phyloP scores from a whole-genome alignment of 2,888 invertebrate genomes.

The Athalia rosae region DNA sequence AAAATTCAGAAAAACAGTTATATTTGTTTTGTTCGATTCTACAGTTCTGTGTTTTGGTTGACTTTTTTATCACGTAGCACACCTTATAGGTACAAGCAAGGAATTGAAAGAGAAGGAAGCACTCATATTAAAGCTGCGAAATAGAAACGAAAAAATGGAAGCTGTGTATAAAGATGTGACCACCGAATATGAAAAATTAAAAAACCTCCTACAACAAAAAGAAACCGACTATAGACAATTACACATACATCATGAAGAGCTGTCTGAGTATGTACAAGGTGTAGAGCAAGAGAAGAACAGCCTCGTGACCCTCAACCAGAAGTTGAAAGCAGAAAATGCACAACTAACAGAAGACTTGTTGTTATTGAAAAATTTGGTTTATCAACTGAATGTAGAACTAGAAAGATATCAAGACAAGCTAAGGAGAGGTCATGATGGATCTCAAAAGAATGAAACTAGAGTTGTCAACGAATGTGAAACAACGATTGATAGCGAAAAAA shows the following conservation, averaged over 20 bases:
- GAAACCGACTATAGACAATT: constrained; percentile 60
- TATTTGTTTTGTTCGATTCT: constrained; percentile 32
- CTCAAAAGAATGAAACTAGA: constrained; percentile 52
- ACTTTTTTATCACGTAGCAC: background rate
- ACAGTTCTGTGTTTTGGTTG: background rate
- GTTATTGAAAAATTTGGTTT: constrained; percentile 86
- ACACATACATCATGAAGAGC: constrained; percentile 59
- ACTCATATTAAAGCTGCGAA: constrained; percentile 56
- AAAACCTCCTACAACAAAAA: constrained; percentile 54
- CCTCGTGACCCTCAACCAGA: constrained; percentile 60
- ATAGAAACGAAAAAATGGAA: constrained; percentile 62
- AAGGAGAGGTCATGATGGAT: constrained; percentile 64
- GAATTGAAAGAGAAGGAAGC: constrained; percentile 58
- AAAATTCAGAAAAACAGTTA: background rate
- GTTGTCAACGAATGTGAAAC: constrained; percentile 63
- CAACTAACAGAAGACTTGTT: constrained; percentile 81
- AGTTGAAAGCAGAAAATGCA: constrained; percentile 76
- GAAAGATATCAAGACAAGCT: constrained; percentile 85
- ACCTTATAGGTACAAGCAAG: constrained; percentile 53
- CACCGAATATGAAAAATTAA: constrained; percentile 56
- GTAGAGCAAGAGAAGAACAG: constrained; percentile 59
- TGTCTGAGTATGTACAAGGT: constrained; percentile 54
- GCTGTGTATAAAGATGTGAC: constrained; percentile 57
- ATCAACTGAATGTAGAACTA: constrained; percentile 85
- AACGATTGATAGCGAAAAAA: constrained; percentile 69